Conservation (phyloP, 92 coral and sea anemone genomes). For the Porites cylindrica region DNA sequence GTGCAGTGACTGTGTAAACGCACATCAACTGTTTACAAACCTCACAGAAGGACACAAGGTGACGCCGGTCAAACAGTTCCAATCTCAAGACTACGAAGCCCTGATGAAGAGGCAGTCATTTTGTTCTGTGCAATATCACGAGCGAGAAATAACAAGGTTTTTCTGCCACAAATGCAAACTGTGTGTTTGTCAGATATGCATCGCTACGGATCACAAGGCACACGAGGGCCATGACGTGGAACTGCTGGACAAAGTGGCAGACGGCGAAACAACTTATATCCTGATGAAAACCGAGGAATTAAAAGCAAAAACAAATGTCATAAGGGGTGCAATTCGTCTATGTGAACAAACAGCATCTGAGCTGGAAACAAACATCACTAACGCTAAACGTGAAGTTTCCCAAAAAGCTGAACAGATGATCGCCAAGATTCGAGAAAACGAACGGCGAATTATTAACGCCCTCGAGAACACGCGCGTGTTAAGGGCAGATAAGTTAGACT, state of each 20-base stretch:
- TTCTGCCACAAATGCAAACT: neutral
- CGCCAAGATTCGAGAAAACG: neutral
- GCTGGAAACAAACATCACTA: neutral
- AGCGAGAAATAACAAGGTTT: conserved; percentile 9
- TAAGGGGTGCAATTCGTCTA: neutral
- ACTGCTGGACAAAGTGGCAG: conserved; percentile 1
- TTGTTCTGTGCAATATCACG: conserved; percentile 11
- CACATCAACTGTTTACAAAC: neutral
- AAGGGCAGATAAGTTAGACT: neutral
- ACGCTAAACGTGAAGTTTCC: neutral
- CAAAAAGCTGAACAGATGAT: neutral
- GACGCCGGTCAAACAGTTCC: conserved; percentile 1
- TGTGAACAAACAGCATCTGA: neutral
- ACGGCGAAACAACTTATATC: neutral
- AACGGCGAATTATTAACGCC: neutral
- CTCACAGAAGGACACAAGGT: conserved; percentile 8
- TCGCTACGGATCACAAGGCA: neutral
- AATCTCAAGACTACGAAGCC: conserved; percentile 1
- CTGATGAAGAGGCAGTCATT: conserved; percentile 5
- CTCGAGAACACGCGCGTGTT: neutral
- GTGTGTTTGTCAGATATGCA: conserved; percentile 2
- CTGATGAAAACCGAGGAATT: neutral
- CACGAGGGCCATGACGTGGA: neutral
- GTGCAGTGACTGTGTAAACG: neutral
- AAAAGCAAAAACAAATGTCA: neutral